Conservation (phyloP, 1,140 invertebrate species). For the Doryteuthis pealeii region DNA sequence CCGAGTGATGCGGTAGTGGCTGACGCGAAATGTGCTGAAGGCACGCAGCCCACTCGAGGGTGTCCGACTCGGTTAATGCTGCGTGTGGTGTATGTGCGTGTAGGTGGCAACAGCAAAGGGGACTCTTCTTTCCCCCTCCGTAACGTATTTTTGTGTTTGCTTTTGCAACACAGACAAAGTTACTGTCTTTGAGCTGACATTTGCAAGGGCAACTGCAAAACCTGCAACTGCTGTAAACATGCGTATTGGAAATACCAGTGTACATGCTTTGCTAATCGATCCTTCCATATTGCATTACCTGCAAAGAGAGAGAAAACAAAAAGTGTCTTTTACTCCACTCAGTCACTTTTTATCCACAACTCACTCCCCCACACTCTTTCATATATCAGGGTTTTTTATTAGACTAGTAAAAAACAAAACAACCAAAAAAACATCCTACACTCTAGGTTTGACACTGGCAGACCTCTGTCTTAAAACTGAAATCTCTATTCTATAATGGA, state of each 20-base stretch:
- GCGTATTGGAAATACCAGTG: slow-evolving; percentile 98
- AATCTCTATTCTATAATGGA: too few species aligned
- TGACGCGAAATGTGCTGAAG: background rate
- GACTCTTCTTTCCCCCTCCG: background rate
- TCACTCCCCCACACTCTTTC: too few species aligned
- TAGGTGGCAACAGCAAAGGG: background rate
- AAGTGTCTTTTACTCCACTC: too few species aligned
- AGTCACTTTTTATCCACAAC: too few species aligned
- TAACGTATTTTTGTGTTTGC: background rate
- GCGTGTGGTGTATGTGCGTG: background rate
- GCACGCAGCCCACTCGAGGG: too few species aligned
- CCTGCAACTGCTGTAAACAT: slow-evolving; percentile 96
- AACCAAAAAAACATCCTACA: too few species aligned
- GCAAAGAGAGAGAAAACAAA: slow-evolving; percentile 33
- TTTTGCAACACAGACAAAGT: slow-evolving; percentile 39
- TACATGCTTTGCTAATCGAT: slow-evolving; percentile 99
- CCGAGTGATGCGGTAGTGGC: background rate
- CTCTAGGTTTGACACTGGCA: too few species aligned
- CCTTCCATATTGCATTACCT: slow-evolving; percentile 99
- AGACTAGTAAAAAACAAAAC: too few species aligned
- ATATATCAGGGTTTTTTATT: too few species aligned
- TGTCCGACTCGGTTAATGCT: too few species aligned
- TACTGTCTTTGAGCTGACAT: slow-evolving; percentile 97
- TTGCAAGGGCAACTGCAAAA: slow-evolving; percentile 96
- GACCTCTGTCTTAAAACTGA: too few species aligned